Evolutionary conservation across 2,888 invertebrate species (phyloP).

Genomic region (Arrhopalites spinosus): DNA sequence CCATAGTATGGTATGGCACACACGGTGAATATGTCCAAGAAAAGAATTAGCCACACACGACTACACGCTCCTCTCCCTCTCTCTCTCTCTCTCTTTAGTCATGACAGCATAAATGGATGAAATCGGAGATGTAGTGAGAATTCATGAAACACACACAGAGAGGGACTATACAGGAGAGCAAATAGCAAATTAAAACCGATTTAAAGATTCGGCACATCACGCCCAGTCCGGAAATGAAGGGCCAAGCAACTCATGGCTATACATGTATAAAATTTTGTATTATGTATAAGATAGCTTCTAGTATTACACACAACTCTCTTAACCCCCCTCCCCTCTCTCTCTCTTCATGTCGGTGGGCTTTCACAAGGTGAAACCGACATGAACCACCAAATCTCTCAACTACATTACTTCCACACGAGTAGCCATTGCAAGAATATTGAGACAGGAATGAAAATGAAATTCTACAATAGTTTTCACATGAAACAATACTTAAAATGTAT

Average conservation of each 20-base stretch:
- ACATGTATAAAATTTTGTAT: too few species aligned
- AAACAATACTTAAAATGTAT: too few species aligned
- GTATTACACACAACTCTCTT: too few species aligned
- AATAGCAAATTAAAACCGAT: conserved; percentile 45
- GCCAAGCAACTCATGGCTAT: conserved; percentile 36
- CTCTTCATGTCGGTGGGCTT: not conserved
- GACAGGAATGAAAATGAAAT: conserved; percentile 37
- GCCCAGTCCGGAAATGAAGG: conserved; percentile 54
- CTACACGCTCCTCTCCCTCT: not conserved
- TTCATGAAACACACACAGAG: not conserved
- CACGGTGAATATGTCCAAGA: conserved; percentile 8
- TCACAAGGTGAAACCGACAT: conserved; percentile 1
- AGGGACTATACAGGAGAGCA: not conserved
- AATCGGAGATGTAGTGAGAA: conserved; percentile 3
- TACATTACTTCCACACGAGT: conserved; percentile 43
- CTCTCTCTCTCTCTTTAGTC: too few species aligned
- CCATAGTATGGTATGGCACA: too few species aligned
- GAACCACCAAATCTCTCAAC: conserved; percentile 32
- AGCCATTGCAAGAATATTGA: not conserved
- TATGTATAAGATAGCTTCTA: too few species aligned
- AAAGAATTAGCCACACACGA: conserved; percentile 19
- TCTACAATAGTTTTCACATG: too few species aligned
- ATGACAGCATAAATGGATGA: conserved; percentile 7
- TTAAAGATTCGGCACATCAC: conserved; percentile 43
- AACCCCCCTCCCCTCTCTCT: not conserved